Base-by-base conservation (phyloP, 35 echinoderm and acorn worm species). In the Stichopus chloronotus region DNA sequence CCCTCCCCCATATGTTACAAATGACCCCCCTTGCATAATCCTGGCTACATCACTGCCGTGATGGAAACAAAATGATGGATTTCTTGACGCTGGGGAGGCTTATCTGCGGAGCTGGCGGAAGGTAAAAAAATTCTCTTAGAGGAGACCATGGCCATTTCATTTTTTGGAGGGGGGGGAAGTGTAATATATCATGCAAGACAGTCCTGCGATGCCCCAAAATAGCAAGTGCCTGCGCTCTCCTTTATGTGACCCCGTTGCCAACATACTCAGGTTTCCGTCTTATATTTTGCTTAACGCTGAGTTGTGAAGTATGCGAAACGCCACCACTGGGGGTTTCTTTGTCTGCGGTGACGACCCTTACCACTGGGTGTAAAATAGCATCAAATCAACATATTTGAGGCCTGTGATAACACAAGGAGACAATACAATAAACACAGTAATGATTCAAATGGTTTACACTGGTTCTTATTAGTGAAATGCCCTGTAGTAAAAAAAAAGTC, bases 361-460 rank as follows among this genome's bases (percentile, higher is more conserved):
- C 24, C 71, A 76, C 71, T 76, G 11, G 24, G 24, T 76, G 71
- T 76, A 76, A 76, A 4, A 76, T 76, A 76, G 71, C 71, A 76
- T 76, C 71, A 76, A 76, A 76, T n/a, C 71, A 76, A 76, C 71
- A 76, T 76, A 76, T 76, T 76, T 76, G 17, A 76, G 71, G 71
- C 71, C 71, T 76, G 71, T 76, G 11, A 76, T 76, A 76, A 76
- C 71, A 76, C 11, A 12, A 76, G 71, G 71, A 76, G 71, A 76
- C 71, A 76, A n/a, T n/a, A 76, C 17, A 76, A 76, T 23, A 76
- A 23, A 68, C 63, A 17, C 8, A 76, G 71, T 5, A 76, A 76
- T 76, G 71, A 14, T 76, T 12, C 71, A 76, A 76, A 76, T 76
- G 71, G 71, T 76, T n/a, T 76, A 23, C 11, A 76, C 5, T 76